phyloP scores from a whole-genome alignment of 2,888 invertebrate species.

The Morinoia aosen region DNA sequence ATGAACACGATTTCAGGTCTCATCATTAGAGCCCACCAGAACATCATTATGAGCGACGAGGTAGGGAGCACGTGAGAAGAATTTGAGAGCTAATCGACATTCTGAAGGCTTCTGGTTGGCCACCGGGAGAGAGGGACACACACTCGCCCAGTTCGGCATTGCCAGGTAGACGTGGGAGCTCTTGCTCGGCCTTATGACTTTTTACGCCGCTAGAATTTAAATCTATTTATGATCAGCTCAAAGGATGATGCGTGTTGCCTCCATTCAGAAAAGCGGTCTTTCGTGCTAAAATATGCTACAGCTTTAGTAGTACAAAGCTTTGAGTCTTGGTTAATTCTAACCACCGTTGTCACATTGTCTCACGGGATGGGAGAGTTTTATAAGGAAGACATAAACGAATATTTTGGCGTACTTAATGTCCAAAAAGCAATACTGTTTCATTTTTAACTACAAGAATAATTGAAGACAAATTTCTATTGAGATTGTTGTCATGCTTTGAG shows the following conservation, averaged over 20 bases:
- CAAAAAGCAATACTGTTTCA: too few species aligned
- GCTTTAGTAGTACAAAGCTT: neutral
- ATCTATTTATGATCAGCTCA: neutral
- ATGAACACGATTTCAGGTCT: slow-evolving; percentile 38
- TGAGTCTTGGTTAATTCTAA: neutral
- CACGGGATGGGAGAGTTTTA: too few species aligned
- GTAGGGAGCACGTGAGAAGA: slow-evolving; percentile 41
- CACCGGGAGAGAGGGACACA: neutral
- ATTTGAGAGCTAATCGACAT: slow-evolving; percentile 36
- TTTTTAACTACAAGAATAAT: too few species aligned
- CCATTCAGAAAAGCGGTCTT: neutral
- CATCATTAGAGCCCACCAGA: slow-evolving; percentile 48
- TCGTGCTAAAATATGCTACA: neutral
- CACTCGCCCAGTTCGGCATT: neutral
- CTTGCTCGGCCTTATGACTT: neutral
- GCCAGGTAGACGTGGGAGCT: neutral
- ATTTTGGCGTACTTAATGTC: too few species aligned
- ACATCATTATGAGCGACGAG: slow-evolving; percentile 47
- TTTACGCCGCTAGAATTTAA: neutral
- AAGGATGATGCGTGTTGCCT: neutral
- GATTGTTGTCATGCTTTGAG: neutral
- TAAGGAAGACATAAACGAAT: too few species aligned
- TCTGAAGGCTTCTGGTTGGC: slow-evolving; percentile 1
- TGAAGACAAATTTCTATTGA: neutral
- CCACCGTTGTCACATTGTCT: too few species aligned